phyloP scores from a whole-genome alignment of 2,113 vertebrate genomes.

The Dasyornis broadbenti region DNA sequence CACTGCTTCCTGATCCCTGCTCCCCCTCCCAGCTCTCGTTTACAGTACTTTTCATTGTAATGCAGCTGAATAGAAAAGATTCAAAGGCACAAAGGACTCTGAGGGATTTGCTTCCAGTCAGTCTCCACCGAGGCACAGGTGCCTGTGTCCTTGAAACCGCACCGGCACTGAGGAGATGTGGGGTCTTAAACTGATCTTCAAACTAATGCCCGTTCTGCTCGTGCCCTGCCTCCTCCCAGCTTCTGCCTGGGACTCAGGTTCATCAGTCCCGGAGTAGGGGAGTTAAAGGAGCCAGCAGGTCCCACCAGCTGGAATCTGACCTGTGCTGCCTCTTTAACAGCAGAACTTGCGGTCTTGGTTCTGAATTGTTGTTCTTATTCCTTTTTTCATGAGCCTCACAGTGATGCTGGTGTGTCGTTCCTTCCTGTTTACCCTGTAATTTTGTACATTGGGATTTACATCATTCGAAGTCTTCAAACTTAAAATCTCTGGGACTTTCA shows the following conservation, averaged over 20 bases:
- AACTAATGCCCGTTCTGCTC: background rate
- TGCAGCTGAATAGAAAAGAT: background rate
- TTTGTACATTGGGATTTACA: background rate
- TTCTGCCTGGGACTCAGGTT: background rate
- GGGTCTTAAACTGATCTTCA: background rate
- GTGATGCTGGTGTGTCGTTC: background rate
- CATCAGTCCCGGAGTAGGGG: background rate
- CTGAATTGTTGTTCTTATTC: background rate
- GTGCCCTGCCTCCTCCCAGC: background rate
- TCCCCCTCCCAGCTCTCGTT: background rate
- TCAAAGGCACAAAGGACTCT: background rate
- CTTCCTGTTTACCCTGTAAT: background rate
- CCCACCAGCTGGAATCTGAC: background rate
- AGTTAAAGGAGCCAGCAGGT: background rate
- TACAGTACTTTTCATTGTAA: background rate
- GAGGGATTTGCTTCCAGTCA: background rate
- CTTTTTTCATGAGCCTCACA: background rate
- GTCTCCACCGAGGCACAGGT: background rate
- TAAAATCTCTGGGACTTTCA: background rate
- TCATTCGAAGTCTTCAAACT: background rate
- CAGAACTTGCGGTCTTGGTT: background rate
- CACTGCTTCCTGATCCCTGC: background rate
- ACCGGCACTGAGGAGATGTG: background rate
- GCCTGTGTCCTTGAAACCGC: background rate
- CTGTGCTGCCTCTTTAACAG: background rate